Conservation (phyloP, 2,113 vertebrate species). For the Fukomys damarensis region DNA sequence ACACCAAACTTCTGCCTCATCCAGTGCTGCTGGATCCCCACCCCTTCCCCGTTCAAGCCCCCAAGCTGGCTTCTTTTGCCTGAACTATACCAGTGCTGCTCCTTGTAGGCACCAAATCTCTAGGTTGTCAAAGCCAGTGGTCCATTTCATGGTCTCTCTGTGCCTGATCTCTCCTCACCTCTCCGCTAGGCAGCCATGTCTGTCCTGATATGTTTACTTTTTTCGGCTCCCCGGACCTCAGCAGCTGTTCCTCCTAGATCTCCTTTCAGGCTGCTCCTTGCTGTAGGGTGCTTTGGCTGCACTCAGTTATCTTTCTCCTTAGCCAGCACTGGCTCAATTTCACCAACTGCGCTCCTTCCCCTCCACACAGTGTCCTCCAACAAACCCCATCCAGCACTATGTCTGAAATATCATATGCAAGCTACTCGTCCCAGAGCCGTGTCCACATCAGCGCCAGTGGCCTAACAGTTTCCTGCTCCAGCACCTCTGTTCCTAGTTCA, state of each 20-base stretch:
- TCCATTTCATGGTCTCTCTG: not conserved
- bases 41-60: not conserved
- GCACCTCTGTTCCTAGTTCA: not conserved
- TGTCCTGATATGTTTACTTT: not conserved
- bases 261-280: not conserved
- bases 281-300: not conserved
- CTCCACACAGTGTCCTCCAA: not conserved
- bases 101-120: not conserved
- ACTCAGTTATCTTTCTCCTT: too few species aligned
- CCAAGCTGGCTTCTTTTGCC: not conserved
- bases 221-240: not conserved
- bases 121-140: not conserved
- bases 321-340: too few species aligned
- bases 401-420: not conserved
- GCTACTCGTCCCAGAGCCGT: not conserved
- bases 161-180: not conserved
- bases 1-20: not conserved
- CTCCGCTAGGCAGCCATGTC: too few species aligned
- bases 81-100: accelerated
- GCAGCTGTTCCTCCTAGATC: not conserved
- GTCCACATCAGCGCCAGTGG: not conserved
- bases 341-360: not conserved
- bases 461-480: not conserved
- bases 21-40: too few species aligned
- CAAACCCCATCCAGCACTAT: too few species aligned